Percentiles rank a stretch among this genome's conserved stretches.
phyloP scores from a whole-genome alignment of 2,113 vertebrate species.

The Okapia johnstoni region DNA sequence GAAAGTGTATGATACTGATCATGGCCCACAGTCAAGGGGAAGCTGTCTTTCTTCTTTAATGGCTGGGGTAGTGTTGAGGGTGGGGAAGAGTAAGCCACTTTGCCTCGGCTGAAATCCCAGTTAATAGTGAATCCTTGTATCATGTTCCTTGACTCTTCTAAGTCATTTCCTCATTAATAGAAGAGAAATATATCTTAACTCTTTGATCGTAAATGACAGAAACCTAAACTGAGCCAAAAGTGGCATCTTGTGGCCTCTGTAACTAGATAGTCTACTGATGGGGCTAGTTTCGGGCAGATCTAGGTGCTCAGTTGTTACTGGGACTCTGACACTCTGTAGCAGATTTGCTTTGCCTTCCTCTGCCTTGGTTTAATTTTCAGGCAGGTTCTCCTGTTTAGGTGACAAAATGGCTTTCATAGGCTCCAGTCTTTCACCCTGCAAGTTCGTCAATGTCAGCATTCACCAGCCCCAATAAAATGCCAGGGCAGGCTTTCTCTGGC shows the following conservation, averaged over 20 bases:
- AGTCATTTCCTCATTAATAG: neutral
- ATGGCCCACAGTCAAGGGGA: neutral
- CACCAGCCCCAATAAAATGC: too few species aligned
- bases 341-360: neutral
- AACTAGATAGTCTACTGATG: neutral
- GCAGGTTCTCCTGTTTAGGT: neutral
- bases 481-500: neutral
- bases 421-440: neutral
- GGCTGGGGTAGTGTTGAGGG: neutral
- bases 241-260: neutral
- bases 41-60: neutral
- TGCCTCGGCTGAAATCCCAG: neutral
- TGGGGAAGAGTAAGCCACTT: neutral
- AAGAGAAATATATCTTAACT: neutral
- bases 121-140: neutral
- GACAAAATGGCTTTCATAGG: neutral
- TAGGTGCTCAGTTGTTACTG: too few species aligned
- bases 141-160: neutral
- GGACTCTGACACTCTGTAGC: neutral
- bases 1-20: accelerated
- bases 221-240: neutral
- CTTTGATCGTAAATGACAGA: neutral
- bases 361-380: neutral
- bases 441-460: neutral
- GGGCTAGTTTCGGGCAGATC: neutral